phyloP scores from a whole-genome alignment of 2,888 invertebrate species.

The Antitype chi region DNA sequence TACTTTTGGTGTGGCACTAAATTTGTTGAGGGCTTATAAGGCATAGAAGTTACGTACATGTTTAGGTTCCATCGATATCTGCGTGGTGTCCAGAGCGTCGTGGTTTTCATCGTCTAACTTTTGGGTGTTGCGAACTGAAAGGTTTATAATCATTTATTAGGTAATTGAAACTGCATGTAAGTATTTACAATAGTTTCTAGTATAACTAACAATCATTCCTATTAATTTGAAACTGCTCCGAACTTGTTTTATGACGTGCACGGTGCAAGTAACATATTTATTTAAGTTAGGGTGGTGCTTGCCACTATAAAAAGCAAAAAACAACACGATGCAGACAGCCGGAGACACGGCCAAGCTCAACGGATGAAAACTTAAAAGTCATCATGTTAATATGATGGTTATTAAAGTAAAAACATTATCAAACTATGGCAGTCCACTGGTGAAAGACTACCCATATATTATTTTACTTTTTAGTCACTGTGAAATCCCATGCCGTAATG shows the following conservation, averaged over 20 bases:
- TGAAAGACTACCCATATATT: neutral
- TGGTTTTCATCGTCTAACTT: neutral
- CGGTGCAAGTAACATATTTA: neutral
- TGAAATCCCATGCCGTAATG: neutral
- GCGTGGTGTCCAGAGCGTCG: neutral
- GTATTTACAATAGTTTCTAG: neutral
- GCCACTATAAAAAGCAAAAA: neutral
- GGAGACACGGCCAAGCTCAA: neutral
- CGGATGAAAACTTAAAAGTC: neutral
- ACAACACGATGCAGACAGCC: neutral
- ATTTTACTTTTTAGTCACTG: too few relatives aligned
- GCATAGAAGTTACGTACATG: neutral
- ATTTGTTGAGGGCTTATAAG: neutral
- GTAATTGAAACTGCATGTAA: neutral
- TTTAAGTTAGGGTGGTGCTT: neutral
- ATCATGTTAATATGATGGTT: neutral
- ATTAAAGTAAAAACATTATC: neutral
- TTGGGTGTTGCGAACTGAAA: slow-evolving; percentile 24
- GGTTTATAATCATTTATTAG: neutral
- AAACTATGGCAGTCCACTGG: neutral
- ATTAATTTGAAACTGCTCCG: neutral
- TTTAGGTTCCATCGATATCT: slow-evolving; percentile 1
- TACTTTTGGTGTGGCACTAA: neutral
- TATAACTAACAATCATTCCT: neutral
- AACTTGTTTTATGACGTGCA: neutral